These are phyloP conservation scores for Sinocyclocheilus grahami DNA, from an alignment of 2,113 vertebrate genomes.

Conservation along the genomic window DNA sequence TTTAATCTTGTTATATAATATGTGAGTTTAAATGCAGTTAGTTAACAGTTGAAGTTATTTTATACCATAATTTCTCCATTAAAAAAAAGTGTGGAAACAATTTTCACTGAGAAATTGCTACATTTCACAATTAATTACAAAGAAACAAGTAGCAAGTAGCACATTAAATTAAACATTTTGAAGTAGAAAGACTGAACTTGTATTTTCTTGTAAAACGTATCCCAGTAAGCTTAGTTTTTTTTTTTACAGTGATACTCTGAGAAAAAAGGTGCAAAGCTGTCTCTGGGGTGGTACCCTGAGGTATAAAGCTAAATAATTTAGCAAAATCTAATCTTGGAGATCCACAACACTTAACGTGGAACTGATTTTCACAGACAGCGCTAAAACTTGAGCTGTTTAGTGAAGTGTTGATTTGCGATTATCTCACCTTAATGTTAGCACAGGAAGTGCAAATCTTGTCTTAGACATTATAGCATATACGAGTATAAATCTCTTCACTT, in stretches of 20 bases:
- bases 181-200: too few relatives aligned
- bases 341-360: not conserved
- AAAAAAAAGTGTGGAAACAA: too few relatives aligned
- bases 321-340: not conserved
- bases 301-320: too few relatives aligned
- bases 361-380: conserved; percentile 1
- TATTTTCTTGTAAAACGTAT: too few relatives aligned
- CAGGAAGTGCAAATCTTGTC: conserved; percentile 12
- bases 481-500: not conserved
- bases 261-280: too few relatives aligned
- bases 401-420: conserved; percentile 43
- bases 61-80: not conserved
- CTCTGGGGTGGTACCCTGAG: too few relatives aligned
- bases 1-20: not conserved
- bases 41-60: not conserved
- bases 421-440: conserved; percentile 35
- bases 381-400: conserved; percentile 32
- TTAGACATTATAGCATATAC: not conserved
- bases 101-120: too few relatives aligned
- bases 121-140: too few relatives aligned
- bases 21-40: not conserved
- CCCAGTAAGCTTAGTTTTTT: too few relatives aligned
- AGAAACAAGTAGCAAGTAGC: too few relatives aligned
- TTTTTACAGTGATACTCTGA: too few relatives aligned
- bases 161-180: too few relatives aligned